These are phyloP conservation scores for Platyrinchus mystaceus DNA, from an alignment of 2,797 vertebrate genomes.

Conservation along the genomic window DNA sequence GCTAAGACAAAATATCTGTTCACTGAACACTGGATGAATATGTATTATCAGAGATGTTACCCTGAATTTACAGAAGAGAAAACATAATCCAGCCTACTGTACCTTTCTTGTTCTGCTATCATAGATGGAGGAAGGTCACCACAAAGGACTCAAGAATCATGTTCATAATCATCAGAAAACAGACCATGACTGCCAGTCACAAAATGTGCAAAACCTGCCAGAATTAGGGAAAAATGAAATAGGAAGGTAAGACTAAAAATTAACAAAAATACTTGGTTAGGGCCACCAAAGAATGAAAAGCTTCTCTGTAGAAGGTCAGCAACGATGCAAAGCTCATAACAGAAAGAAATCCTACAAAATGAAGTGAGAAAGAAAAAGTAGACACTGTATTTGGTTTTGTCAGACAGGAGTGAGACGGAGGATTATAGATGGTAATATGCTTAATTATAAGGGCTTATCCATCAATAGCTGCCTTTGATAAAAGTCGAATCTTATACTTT, in stretches of 20 bases:
- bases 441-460: not conserved
- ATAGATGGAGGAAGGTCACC: not conserved
- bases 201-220: slow-evolving; percentile 23
- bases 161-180: slow-evolving; percentile 37
- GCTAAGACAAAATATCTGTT: slow-evolving; percentile 33
- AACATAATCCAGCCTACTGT: not conserved
- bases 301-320: not conserved
- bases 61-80: not conserved
- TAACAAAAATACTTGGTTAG: not conserved
- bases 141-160: slow-evolving; percentile 17
- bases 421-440: not conserved
- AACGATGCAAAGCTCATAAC: not conserved
- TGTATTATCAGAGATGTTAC: not conserved
- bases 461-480: not conserved
- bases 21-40: not conserved
- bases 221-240: not conserved
- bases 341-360: not conserved
- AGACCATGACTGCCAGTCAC: not conserved
- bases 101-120: not conserved
- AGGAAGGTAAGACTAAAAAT: not conserved
- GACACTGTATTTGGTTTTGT: not conserved
- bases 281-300: not conserved
- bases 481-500: not conserved
- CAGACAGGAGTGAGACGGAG: not conserved
- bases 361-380: not conserved